Evolutionary conservation across 2,888 invertebrate species (phyloP), one percentile per base, ranked within the genome.

Genomic region (Smittia aterrima): DNA sequence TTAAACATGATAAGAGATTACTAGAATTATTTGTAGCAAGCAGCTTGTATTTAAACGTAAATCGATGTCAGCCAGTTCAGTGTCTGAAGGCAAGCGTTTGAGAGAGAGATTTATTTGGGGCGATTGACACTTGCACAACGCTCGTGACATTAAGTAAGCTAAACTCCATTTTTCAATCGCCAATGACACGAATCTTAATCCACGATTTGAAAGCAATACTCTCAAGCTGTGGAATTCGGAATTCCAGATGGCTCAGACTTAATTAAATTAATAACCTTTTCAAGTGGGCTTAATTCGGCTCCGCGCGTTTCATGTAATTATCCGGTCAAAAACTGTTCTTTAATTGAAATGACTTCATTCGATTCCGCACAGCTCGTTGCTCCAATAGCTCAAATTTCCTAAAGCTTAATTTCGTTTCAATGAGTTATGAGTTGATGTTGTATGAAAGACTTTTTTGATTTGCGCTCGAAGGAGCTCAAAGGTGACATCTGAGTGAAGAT

Each of bases 281-380:
- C 13, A 38, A 20, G 67, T 68, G 18, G 47, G 54, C 32, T 70
- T 20, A 22, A n/a, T n/a, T 58, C 18, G n/a, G 18, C 9, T 9
- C 9, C 22, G 58, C 58, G 18, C n/a, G 54, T 54, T 25, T 71
- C 70, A 18, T 20, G 32, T 54, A 71, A 71, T 71, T 71, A 54
- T 54, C 27, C 53, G 38, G 22, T 68, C 68, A 41, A 68, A n/a
- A 68, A 68, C 40, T 68, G 24, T 71, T 27, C 9, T 71, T 54
- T 71, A 71, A 71, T 71, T 54, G 70, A 71, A 71, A 54, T 54
- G 54, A 71, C 54, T 71, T 71, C 32, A 47, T 53, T 68, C 47
- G 25, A n/a, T n/a, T n/a, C n/a, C n/a, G n/a, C n/a, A n/a, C n/a
- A n/a, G n/a, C 32, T 32, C 32, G 32, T 32, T 32, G 32, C 3